Evolutionary conservation across 92 coral and sea anemone genomes (phyloP), one percentile per base, ranked within the genome.

Genomic region (Paramuricea clavata): DNA sequence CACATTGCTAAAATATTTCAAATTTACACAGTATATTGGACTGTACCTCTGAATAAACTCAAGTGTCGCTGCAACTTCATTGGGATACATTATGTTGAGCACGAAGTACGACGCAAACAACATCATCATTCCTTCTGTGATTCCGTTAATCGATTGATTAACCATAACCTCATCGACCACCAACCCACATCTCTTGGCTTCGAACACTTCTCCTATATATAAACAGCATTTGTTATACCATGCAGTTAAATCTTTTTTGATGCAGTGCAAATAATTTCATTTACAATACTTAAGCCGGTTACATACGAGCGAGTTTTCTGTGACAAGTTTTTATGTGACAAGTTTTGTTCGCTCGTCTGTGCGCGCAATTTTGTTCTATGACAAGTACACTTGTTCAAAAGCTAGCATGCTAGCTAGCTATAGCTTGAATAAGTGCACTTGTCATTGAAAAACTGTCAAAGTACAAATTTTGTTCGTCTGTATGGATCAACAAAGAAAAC

Each of bases 21-120:
- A 11, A 56, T 34, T 21, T 77, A 22, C 39, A 44, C 19, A 44
- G 65, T n/a, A 19, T 49, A 49, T 27, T 50, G 11, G 2, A 16
- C 15, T 27, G 2, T 41, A 78, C 83, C 83, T 78, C 41, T 78
- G 83, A 60, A 78, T 78, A 57, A 78, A 78, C 70, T 78, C 83
- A 3, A 78, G 49, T 0, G 83, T 54, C 5, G 69, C 69, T 28
- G 69, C 69, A 15, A 78, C 0, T 7, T 21, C 60, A 26, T 30
- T 25, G 10, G 83, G 83, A 26, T 78, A 78, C 19, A 10, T 0
- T 12, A 78, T 78, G 26, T 78, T 78, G 15, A 78, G 26, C 2
- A 49, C 16, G 69, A 12, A 76, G 25, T 76, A 76, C 12, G 81
- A 0, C 0, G 81, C 81, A 49, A 44, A 76, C 57, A 74, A 2